Evolutionary conservation across 1,140 invertebrate genomes (phyloP).

Genomic region (Chionoecetes opilio): DNA sequence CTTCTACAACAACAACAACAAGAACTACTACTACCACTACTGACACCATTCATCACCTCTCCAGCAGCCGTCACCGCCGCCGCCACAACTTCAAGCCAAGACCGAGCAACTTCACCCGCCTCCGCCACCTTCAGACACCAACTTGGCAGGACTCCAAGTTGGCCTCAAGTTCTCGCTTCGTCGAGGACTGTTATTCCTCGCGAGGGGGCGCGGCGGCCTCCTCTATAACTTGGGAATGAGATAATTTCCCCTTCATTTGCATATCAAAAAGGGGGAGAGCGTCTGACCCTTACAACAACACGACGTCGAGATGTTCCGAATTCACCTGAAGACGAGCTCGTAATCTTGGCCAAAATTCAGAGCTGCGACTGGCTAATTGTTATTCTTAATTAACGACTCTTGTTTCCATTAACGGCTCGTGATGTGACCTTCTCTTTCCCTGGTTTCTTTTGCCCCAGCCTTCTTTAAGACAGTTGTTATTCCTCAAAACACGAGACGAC

Average conservation of each 20-base stretch:
- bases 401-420: neutral
- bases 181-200: neutral
- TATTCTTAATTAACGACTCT: neutral
- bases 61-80: neutral
- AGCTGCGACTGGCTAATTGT: neutral
- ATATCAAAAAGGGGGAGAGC: neutral
- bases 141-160: neutral
- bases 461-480: neutral
- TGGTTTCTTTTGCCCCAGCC: neutral
- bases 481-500: neutral
- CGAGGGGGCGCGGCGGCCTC: neutral
- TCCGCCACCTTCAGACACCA: neutral
- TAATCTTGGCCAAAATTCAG: neutral
- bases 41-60: neutral
- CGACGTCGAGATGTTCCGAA: neutral
- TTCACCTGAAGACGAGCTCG: neutral
- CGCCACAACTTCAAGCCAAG: constrained; percentile 2
- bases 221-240: constrained; percentile 2
- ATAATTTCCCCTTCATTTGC: constrained; percentile 20
- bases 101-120: neutral
- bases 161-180: constrained; percentile 12
- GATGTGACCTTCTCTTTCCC: neutral
- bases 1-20: too few relatives aligned
- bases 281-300: constrained; percentile 1
- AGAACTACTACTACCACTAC: too few relatives aligned